These are phyloP conservation scores for Papilio dardanus DNA, from an alignment of 1,140 invertebrate genomes.

Conservation along the genomic window DNA sequence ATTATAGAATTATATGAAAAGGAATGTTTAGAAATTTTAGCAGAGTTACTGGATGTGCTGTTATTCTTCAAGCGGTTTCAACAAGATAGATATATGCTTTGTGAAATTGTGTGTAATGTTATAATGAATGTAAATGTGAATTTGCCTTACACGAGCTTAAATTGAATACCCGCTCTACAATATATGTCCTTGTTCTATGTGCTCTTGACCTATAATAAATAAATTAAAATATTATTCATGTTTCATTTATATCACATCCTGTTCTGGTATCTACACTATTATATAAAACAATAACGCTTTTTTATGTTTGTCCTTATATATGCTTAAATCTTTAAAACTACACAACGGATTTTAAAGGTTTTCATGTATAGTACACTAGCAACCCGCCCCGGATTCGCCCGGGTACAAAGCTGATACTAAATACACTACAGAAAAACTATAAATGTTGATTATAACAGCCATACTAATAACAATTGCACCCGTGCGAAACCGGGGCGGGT, in stretches of 20 bases:
- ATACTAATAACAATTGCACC: too few species aligned
- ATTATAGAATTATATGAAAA: neutral
- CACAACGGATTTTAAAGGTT: too few species aligned
- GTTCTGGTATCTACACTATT: too few species aligned
- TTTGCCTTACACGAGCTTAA: constrained; percentile 58
- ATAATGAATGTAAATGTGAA: constrained; percentile 42
- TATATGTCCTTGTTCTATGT: constrained; percentile 29
- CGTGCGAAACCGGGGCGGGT: too few species aligned
- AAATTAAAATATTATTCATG: neutral
- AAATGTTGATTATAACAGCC: too few species aligned
- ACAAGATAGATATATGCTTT: constrained; percentile 21
- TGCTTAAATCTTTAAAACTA: too few species aligned
- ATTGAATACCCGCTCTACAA: constrained; percentile 37
- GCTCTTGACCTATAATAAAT: constrained; percentile 34
- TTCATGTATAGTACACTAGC: too few species aligned
- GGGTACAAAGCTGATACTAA: too few species aligned
- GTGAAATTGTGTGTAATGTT: constrained; percentile 12
- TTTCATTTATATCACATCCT: constrained; percentile 34
- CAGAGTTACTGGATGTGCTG: neutral
- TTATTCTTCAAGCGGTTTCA: neutral
- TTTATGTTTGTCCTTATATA: too few species aligned
- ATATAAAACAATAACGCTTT: too few species aligned
- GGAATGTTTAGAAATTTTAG: neutral
- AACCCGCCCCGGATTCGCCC: too few species aligned
- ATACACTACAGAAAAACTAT: too few species aligned